Evolutionary conservation across 2,113 vertebrate genomes (phyloP), one percentile per base, ranked within the genome.

Genomic region (Saccopteryx bilineata): DNA sequence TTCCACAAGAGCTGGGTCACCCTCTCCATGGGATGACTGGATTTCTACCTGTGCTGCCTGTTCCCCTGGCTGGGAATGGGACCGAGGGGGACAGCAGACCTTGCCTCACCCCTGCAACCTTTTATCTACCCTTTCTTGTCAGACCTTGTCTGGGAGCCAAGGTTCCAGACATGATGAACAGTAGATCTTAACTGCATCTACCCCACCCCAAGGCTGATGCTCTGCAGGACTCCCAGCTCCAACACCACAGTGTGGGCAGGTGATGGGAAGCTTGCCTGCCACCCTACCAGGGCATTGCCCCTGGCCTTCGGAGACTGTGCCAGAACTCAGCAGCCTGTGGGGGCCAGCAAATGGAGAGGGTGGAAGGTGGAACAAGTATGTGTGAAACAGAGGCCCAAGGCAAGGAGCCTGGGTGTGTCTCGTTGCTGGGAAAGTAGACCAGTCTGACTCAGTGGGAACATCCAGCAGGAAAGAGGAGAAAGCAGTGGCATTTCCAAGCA

Each of bases 391-490:
- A 52, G 74, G 28, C 63, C 33, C 46, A 31, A 66, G 52, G 11
- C 7, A 28, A 88, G 63, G 63, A 95, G 90, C 82, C 74, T 24
- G 68, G 92, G 76, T 96, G 94, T 23, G 69, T 97, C 95, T 93
- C 48, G 7, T 65, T 63, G 28, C 94, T 79, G 95, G 89, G 94
- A 96, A 92, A 87, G 85, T 5, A 80, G 86, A 85, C 0, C 28
- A 74, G 82, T 87, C 91, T 97, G 97, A 97, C 74, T 97, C 97
- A 96, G 97, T 95, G 95, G 91, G 95, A 96, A 97, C 93, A 97
- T 97, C 96, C 75, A 65, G 94, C 96, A 95, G 94, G 96, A 95
- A 94, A 74, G 97, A 92, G 69, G 80, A 48, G 82, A 65, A 21
- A 21, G 0, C 21, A 39, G 79, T 87, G 88, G 66, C 88, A 93